Percentiles rank a stretch among this genome's conserved stretches.
Evolutionary conservation across 2,797 vertebrate genomes (phyloP).

Genomic region (Rhabdophis nuchalis): DNA sequence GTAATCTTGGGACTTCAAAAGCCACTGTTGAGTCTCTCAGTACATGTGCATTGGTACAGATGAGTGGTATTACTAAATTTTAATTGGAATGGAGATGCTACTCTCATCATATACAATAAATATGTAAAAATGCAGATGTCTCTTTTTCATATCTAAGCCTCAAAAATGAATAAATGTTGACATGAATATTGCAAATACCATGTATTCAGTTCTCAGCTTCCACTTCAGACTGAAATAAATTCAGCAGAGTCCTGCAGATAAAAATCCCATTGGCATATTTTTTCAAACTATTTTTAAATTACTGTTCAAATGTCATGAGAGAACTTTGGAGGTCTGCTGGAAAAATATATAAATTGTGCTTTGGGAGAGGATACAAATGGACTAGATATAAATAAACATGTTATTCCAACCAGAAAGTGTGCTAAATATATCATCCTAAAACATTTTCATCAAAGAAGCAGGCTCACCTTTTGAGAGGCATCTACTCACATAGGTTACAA

Average conservation of each 20-base stretch:
- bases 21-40: slow-evolving; percentile 58
- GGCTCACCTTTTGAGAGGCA: neutral
- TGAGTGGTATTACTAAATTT: slow-evolving; percentile 50
- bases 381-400: neutral
- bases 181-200: slow-evolving; percentile 1
- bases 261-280: neutral
- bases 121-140: slow-evolving; percentile 60
- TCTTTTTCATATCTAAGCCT: slow-evolving; percentile 53
- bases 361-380: neutral
- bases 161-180: slow-evolving; percentile 1
- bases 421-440: neutral
- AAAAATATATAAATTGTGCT: neutral
- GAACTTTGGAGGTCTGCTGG: neutral
- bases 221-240: slow-evolving; percentile 23
- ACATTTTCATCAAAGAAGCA: neutral
- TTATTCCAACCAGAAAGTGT: neutral
- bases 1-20: slow-evolving; percentile 63
- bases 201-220: neutral
- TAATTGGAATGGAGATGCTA: slow-evolving; percentile 55
- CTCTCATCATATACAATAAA: slow-evolving; percentile 59
- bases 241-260: neutral
- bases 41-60: slow-evolving; percentile 61
- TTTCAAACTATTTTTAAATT: neutral
- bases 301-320: neutral
- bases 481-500: neutral